Evolutionary conservation across 2,888 invertebrate genomes (phyloP), one percentile per base, ranked within the genome.

Genomic region (Cephalotes varians): DNA sequence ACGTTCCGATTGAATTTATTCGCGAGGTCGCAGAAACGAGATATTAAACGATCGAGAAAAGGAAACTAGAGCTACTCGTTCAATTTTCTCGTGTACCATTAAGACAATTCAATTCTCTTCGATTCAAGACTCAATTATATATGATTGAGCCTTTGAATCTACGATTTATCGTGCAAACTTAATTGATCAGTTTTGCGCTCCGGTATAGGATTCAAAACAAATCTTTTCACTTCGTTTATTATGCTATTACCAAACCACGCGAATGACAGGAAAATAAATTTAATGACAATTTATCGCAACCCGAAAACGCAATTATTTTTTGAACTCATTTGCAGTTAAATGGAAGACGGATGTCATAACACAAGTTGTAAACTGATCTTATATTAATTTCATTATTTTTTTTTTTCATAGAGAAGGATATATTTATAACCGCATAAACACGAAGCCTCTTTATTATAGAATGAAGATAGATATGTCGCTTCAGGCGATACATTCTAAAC

Each of bases 1-100:
- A 65, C 51, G 44, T 77, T 65, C 56, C 56, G 21, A n/a, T 77
- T 44, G 25, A 67, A 77, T 77, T 77, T 77, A 77, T 77, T 56
- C 54, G 56, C 56, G 56, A 77, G 54, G 67, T 44, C 31, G 21
- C 44, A 31, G 31, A 67, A 77, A 51, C 77, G 37, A 31, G 65
- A 44, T 67, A 54, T 65, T 65, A 62, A 65, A 74, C 3, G 60
- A 44, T 56, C 56, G 44, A 56, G 56, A 56, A 77, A 77, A 31
- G 65, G 25, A 77, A 77, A 56, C n/a, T 44, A 21, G 21, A 37
- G 15, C 15, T 40, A 31, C 18, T n/a, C 65, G 40, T 4, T 31
- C 37, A n/a, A 51, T 51, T 65, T 76, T 51, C 51, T 37, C 28
- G 6, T 40, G 15, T 15, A 18, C 6, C 12, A 51, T 76, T 76